These are phyloP conservation scores for Metopia argyrocephala DNA, from an alignment of 2,888 invertebrate species.

Conservation along the genomic window DNA sequence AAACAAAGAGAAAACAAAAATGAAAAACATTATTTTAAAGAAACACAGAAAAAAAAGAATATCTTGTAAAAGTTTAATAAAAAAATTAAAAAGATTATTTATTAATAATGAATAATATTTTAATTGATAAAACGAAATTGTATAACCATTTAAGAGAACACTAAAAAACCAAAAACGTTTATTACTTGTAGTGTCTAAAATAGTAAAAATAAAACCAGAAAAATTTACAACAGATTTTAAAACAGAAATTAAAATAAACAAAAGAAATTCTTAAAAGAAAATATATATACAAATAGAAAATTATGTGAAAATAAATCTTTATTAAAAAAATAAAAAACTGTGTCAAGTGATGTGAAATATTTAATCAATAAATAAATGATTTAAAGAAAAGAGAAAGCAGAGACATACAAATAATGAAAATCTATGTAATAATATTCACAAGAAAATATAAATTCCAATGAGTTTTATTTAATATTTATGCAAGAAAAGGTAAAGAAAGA, in stretches of 20 bases:
- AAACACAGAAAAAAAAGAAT: not conserved
- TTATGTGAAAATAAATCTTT: constrained; percentile 36
- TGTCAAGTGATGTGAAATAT: constrained; percentile 56
- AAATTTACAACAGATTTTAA: constrained; percentile 38
- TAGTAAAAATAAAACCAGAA: not conserved
- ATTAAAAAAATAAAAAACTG: constrained; percentile 52
- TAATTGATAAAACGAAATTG: too few species aligned
- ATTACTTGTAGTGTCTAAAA: constrained; percentile 48
- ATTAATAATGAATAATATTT: too few species aligned
- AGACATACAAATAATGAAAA: constrained; percentile 28
- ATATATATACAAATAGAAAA: too few species aligned
- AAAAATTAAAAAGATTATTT: too few species aligned
- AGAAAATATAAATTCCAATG: not conserved
- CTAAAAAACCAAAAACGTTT: constrained; percentile 7
- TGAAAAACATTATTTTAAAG: too few species aligned
- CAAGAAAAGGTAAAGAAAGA: not conserved
- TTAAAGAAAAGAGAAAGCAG: not conserved
- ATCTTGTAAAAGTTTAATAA: too few species aligned
- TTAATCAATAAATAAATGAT: constrained; percentile 55
- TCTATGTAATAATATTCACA: constrained; percentile 49
- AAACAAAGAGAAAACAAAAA: constrained; percentile 9
- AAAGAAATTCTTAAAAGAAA: too few species aligned
- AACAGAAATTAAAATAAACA: constrained; percentile 31
- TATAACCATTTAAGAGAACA: not conserved
- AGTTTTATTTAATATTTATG: not conserved